Base-by-base conservation (phyloP, 1,140 invertebrate species). In the Samia ricini region DNA sequence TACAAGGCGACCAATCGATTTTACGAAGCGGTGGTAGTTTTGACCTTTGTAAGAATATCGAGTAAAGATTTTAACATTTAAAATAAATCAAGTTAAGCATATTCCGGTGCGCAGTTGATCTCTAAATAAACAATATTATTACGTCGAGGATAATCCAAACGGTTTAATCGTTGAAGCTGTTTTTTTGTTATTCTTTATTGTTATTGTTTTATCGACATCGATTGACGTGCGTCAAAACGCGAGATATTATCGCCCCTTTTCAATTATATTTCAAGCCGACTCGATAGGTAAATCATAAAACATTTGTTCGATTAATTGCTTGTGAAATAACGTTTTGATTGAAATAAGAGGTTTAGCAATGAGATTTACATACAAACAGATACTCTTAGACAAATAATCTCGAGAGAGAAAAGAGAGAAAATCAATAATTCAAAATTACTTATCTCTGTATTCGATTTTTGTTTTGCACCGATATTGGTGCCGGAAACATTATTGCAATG, bases 221-320 rank as follows among this genome's bases (percentile, higher is more conserved):
- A 55, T 56, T 71, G 66, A 71, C 67, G 74, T 79, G 80, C 78
- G 80, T 83, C 80, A 80, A 33, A 42, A 71, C 52, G 26, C 26
- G 6, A 5, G 26, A 10, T 29, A 29, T 29, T 29, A 29, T 29
- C 26, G 26, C 26, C 4, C 74, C 74, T 66, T 72, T 77, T 74
- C 77, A 74, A 76, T 76, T 73, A 76, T 63, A 29, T 29, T 29
- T 71, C 61, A 60, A 61, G 61, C 63, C 26, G 52, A 54, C 75
- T 75, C 26, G 26, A 77, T 80, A 78, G 48, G 71, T 75, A 75
- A 74, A 71, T 75, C 72, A 78, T 77, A 82, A 79, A 77, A 79
- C n/a, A 72, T 64, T 52, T 76, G 73, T 73, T 72, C 71, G 61
- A 64, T 66, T 72, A 78, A 77, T 78, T 79, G 69, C 56, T 68